Conservation (phyloP, 2,797 vertebrate species). For the Diceros bicornis region DNA sequence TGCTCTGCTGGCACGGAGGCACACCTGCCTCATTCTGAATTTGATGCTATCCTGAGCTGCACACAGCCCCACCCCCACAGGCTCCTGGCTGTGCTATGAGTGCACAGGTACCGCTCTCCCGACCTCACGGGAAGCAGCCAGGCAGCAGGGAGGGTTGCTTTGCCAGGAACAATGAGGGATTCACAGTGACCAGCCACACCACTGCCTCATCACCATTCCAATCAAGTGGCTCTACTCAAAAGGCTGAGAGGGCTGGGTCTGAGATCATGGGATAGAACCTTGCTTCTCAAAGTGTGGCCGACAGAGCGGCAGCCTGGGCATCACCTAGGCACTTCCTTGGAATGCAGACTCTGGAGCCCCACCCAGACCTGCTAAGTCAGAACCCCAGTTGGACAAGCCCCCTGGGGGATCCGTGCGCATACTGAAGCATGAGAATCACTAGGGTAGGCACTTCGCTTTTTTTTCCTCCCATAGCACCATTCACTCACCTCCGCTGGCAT, state of each 20-base stretch:
- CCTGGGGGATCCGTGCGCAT: not conserved
- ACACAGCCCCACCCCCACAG: not conserved
- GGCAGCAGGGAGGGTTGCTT: not conserved
- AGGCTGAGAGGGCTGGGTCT: not conserved
- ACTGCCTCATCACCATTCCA: not conserved
- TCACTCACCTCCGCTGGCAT: not conserved
- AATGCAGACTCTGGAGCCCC: not conserved
- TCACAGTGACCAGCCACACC: not conserved
- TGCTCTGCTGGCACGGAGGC: not conserved
- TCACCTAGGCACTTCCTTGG: not conserved
- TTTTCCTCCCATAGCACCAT: not conserved
- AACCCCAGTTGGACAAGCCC: not conserved
- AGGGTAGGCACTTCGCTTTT: not conserved
- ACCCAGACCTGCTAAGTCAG: not conserved
- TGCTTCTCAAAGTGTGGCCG: not conserved
- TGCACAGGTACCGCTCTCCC: not conserved
- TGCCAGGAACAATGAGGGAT: too few species aligned
- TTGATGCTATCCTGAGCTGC: not conserved
- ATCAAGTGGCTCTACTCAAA: not conserved
- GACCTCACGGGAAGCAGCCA: not conserved
- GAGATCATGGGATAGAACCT: not conserved
- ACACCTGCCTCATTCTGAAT: not conserved
- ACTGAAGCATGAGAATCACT: rapidly evolving
- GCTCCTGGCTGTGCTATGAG: not conserved
- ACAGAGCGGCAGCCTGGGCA: not conserved